phyloP scores from a whole-genome alignment of 2,797 vertebrate species.

The Melanitta fusca region DNA sequence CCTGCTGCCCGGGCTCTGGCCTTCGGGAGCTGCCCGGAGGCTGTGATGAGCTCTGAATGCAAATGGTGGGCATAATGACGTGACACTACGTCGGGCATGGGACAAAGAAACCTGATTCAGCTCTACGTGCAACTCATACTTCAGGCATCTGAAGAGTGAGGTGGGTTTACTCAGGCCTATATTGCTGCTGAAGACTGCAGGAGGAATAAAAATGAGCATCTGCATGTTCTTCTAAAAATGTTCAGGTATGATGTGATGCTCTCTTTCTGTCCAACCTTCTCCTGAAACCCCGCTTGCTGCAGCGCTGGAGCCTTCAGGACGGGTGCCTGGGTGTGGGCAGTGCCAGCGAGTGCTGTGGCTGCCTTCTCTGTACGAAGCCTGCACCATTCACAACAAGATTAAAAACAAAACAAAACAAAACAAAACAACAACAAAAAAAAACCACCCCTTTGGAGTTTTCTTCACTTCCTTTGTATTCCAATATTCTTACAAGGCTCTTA shows the following conservation, averaged over 20 bases:
- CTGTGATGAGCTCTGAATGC: background rate
- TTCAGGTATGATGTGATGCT: fast-evolving
- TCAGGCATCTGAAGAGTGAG: background rate
- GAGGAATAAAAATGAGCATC: background rate
- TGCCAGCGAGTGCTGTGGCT: background rate
- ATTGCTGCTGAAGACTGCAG: background rate
- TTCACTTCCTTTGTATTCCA: background rate
- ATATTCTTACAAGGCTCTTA: background rate
- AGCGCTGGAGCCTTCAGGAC: background rate
- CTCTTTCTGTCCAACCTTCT: background rate
- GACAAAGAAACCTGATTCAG: background rate
- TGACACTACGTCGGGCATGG: fast-evolving
- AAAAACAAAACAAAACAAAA: no score
- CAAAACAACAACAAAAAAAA: no score
- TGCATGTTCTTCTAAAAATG: background rate
- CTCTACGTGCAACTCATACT: background rate
- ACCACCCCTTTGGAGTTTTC: background rate
- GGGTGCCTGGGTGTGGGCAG: background rate
- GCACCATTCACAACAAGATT: background rate
- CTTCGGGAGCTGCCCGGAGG: background rate
- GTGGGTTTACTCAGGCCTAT: background rate
- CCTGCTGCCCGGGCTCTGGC: background rate
- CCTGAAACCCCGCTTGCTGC: background rate
- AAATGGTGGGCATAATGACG: background rate
- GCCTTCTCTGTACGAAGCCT: background rate